A percentile compares a stretch with the other conserved stretches of the same genome.
Evolutionary conservation across 2,113 vertebrate species (phyloP).

Genomic region (Prochilodus magdalenae): DNA sequence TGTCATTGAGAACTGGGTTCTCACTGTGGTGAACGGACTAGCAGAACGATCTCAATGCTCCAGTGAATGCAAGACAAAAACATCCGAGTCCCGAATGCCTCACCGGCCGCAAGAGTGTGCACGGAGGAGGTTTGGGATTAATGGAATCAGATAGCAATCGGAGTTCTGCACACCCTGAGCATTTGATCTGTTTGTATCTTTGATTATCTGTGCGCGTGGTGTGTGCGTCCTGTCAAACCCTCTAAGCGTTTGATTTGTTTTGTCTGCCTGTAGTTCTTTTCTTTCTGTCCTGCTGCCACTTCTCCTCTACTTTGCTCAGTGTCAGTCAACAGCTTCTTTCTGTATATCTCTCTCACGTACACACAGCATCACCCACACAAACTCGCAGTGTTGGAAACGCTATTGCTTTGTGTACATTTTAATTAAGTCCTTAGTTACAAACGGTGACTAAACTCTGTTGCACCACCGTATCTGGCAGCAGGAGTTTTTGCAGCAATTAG

Average conservation of each 20-base stretch:
- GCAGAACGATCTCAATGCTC: too few species aligned
- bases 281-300: conserved; percentile 55
- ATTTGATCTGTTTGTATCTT: conserved; percentile 86
- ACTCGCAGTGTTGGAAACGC: too few species aligned
- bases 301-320: conserved; percentile 54
- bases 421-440: too few species aligned
- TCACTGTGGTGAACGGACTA: neutral
- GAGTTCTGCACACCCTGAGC: conserved; percentile 82
- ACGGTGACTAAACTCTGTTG: too few species aligned
- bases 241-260: conserved; percentile 94
- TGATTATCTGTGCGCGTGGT: conserved; percentile 3
- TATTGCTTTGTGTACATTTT: too few species aligned
- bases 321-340: conserved; percentile 20
- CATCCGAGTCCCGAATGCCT: neutral
- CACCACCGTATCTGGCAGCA: too few species aligned
- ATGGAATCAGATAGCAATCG: conserved; percentile 90
- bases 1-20: neutral
- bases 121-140: conserved; percentile 69
- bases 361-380: conserved; percentile 25
- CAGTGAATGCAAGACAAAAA: too few species aligned
- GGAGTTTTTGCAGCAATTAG: too few species aligned
- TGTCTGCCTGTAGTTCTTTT: conserved; percentile 75
- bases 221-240: conserved; percentile 78
- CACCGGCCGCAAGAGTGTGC: neutral
- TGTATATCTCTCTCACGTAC: conserved; percentile 16